Evolutionary conservation across 2,797 vertebrate species (phyloP), one percentile per base, ranked within the genome.

Genomic region (Cossypha niveicapilla): DNA sequence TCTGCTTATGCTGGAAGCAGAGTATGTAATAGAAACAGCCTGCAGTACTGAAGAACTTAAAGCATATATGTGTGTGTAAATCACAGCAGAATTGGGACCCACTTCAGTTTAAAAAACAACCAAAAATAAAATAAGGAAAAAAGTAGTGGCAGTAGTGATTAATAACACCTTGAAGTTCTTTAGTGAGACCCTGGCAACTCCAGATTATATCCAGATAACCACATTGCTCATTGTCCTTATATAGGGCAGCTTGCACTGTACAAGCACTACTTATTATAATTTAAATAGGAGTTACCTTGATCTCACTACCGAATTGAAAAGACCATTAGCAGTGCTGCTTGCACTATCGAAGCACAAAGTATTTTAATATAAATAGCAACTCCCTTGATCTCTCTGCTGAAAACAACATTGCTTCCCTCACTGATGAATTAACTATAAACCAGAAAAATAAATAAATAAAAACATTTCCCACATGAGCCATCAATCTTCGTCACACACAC

Each of bases 251-350:
- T 85, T 91, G 65, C 84, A 68, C 63, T 84, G 67, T 87, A 76
- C 60, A 84, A 80, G 37, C 66, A 79, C 94, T 94, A 74, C 95
- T 92, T 96, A 90, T 96, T 95, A 85, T 91, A 76, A 93, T 96
- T 96, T 96, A 94, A 95, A 91, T 88, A 91, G 86, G 84, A 93
- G 92, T 97, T 97, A 93, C 96, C 96, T 96, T 96, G 95, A 95
- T 97, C 94, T 96, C 42, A 60, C 73, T 90, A 68, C 62, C 0
- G 23, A 95, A 95, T 92, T 96, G 95, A 96, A 96, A 96, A 96
- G 91, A 93, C 94, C 89, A 95, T 96, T 96, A 96, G 71, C 66
- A 85, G 71, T 81, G 79, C 74, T 88, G 86, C 79, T 95, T 22
- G 28, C 67, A 70, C 84, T 94, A 93, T 94, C 21, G 42, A 94